Base-by-base conservation (phyloP, 2,113 vertebrate species). In the Brachyhypopomus gauderio region DNA sequence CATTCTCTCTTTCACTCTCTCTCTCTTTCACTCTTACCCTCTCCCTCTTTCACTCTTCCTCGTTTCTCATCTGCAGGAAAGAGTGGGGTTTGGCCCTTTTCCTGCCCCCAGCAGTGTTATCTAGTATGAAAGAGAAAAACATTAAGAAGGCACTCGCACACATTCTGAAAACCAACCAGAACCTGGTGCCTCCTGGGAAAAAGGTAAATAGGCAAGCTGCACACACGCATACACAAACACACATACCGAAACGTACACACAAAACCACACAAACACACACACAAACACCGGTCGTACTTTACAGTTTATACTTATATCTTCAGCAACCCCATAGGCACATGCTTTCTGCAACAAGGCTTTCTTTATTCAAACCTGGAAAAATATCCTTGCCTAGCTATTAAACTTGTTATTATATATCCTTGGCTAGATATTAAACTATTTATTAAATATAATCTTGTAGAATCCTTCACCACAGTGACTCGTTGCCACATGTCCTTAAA, bases 91-190 rank as follows among this genome's bases (percentile, higher is more conserved):
- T 98, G 91, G 96, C 96, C 23, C 94, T 96, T 86, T 99, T 99
- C 89, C 95, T 99, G 88, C 97, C 98, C 85, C 96, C 97, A 82
- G 96, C 96, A n/a, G 96, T 99, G 88, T 90, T 99, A 88, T 96
- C 98, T 84, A 98, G 97, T 92, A 98, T 99, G 98, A 99, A 99
- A 90, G 98, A 98, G 93, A 99, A 99, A 92, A 99, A 98, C 93
- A 98, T 99, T 91, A 98, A 97, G 93, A 99, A 99, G 92, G 98
- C 98, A 72, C 95, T 99, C 86, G 96, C 96, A 81, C 97, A 98
- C 92, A 97, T 99, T 92, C 95, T 98, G 90, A 99, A 99, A 94
- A 97, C 96, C 86, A 98, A 98, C 94, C 97, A 99, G 94, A 98
- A 97, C 90, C 93, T 99, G 86, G 96, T 98, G 89, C 97, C 98